Base-by-base conservation (phyloP, 92 coral and sea anemone genomes). In the Parazoanthus atlanticus region DNA sequence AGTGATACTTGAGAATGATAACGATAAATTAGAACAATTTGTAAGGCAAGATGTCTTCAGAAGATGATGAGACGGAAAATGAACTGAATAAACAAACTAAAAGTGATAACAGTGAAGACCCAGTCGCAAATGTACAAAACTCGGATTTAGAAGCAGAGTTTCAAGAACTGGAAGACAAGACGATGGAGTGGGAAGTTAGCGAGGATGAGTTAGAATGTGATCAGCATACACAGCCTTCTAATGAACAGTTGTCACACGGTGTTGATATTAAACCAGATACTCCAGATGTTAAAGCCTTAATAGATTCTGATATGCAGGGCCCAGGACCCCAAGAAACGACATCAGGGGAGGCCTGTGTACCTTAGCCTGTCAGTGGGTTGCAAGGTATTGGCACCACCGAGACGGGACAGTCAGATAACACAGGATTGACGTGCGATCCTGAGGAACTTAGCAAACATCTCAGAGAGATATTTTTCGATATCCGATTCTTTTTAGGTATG, bases 401-500 rank as follows among this genome's bases (percentile, higher is more conserved):
- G 52, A 74, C 77, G 19, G 81, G 47, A 29, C 64, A 81, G 15
- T 23, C 64, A 10, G 52, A 81, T 38, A 81, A 65, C 31, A 33
- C 40, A 4, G 25, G 32, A 32, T 28, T 78, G 13, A 78, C 58
- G 40, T 85, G 82, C 2, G 84, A 86, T 56, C 88, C 90, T 32
- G 93, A 95, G 29, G 92, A 90, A 86, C 88, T 93, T 23, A 89
- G 93, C 30, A 90, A 92, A 66, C 96, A 95, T 32, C 82, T 95
- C 67, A 93, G 91, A 75, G 93, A 95, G 36, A 89, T 93, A 36
- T 91, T 95, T 79, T 91, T 95, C 54, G 98, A 95, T 86, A 94
- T 93, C 69, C 91, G 95, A 36, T 95, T 95, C 92, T 95, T 95
- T 81, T 90, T 95, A 29, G 98, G 98, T 95, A 89, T 38, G 98